Base-by-base conservation (phyloP, 1,140 invertebrate species). In the Drosophila tropicalis region DNA sequence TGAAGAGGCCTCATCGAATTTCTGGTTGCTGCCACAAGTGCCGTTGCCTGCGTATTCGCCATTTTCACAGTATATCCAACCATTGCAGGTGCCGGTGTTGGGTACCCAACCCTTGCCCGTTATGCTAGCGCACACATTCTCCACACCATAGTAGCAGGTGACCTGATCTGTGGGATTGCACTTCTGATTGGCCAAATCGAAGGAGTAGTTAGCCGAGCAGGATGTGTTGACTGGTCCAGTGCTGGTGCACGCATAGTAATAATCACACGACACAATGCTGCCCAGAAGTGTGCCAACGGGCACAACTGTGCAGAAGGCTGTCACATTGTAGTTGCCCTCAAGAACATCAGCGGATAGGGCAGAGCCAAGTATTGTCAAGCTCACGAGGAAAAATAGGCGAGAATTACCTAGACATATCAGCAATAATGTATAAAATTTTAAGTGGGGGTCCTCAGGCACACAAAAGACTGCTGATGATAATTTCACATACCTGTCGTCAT, bases 291-390 rank as follows among this genome's bases (percentile, higher is more conserved):
- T 83, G n/a, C 73, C 76, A 3, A 32, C 5, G 5, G 51, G 57
- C 0, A 83, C 67, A 1, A 56, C 1, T 3, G 80, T 61, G 17
- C 83, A 87, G 13, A 73, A 61, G 15, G 65, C 63, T 3, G 84
- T 87, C 12, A 87, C 83, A 58, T 87, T 87, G 56, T 89, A 87
- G 55, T 55, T 76, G 32, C 84, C 84, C 57, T 87, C 83, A 13
- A 76, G 0, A 1, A 86, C 36, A 3, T 3, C 41, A 5, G 9
- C 72, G 40, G 55, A 76, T 34, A 89, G 12, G 19, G 72, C 72
- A 36, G 61, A 58, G 39, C 54, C 64, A 32, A 51, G 44, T 12
- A 81, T 17, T 19, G 64, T 68, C 65, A 86, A 54, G 67, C 72
- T 71, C 15, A 89, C 57, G 39, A 86, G 60, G 13, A 41, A 63